A percentile compares a stretch with the other conserved stretches of the same genome.
phyloP scores from a whole-genome alignment of 2,113 vertebrate genomes.

The Chauna torquata region DNA sequence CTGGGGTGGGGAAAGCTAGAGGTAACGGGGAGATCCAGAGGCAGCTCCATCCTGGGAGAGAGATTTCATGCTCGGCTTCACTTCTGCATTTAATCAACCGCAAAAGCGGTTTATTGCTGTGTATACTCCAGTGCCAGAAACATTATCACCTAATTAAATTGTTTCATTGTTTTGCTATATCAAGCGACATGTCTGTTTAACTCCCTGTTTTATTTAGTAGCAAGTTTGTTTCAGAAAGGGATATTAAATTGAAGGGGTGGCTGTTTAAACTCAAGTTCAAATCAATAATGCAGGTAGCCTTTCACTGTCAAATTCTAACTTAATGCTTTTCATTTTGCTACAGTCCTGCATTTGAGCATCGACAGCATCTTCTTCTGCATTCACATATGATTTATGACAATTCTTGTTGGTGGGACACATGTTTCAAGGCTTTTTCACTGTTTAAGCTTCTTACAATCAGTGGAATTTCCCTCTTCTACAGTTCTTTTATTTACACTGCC shows the following conservation, averaged over 20 bases:
- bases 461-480: slow-evolving; percentile 8
- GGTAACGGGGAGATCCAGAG: background rate
- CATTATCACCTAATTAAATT: slow-evolving; percentile 75
- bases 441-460: slow-evolving; percentile 40
- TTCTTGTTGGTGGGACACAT: slow-evolving; percentile 1
- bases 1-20: background rate
- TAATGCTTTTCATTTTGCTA: slow-evolving; percentile 33
- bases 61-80: slow-evolving; percentile 57
- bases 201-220: slow-evolving; percentile 70
- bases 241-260: slow-evolving; percentile 68
- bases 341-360: slow-evolving; percentile 15
- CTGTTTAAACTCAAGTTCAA: slow-evolving; percentile 67
- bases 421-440: slow-evolving; percentile 59
- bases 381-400: slow-evolving; percentile 62
- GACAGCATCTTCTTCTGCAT: background rate
- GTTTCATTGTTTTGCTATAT: slow-evolving; percentile 74
- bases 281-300: slow-evolving; percentile 70
- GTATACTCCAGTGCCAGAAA: slow-evolving; percentile 31
- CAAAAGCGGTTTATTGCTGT: slow-evolving; percentile 62
- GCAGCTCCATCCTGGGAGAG: slow-evolving; percentile 17
- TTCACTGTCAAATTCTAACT: slow-evolving; percentile 54
- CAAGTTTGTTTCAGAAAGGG: slow-evolving; percentile 63
- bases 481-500: background rate
- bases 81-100: slow-evolving; percentile 67
- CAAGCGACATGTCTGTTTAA: slow-evolving; percentile 71